Percentiles rank a stretch among this genome's conserved stretches.
Evolutionary conservation across 1,140 invertebrate species (phyloP).

Genomic region (Subanguina moxae): DNA sequence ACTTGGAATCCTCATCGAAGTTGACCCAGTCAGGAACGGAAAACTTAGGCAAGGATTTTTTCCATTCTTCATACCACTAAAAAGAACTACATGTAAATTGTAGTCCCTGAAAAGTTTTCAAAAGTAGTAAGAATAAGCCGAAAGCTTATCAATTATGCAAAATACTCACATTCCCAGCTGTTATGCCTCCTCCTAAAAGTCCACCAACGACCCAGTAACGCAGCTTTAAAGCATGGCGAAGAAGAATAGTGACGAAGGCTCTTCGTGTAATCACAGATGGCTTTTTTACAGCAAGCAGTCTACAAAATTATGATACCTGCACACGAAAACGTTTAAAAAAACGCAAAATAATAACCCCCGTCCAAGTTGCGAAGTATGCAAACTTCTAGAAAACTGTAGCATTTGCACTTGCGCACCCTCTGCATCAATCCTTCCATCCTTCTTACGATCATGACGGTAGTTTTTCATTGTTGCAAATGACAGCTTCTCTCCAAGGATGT

Average conservation of each 20-base stretch:
- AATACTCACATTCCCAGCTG: constrained; percentile 50
- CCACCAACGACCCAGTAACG: constrained; percentile 53
- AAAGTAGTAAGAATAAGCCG: neutral
- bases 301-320: neutral
- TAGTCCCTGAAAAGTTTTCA: neutral
- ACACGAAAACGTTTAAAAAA: too few species aligned
- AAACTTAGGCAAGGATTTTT: constrained; percentile 82
- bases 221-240: constrained; percentile 46
- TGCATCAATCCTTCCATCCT: too few species aligned
- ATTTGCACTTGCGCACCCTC: neutral
- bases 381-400: neutral
- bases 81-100: constrained; percentile 34
- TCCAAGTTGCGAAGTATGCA: neutral
- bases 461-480: too few species aligned
- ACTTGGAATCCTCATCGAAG: constrained; percentile 30
- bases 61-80: constrained; percentile 91
- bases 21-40: constrained; percentile 49
- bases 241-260: constrained; percentile 1
- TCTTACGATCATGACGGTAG: too few species aligned
- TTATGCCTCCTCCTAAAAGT: constrained; percentile 51
- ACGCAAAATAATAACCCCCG: neutral
- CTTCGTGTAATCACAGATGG: neutral
- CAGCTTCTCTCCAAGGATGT: too few species aligned
- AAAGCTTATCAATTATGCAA: neutral
- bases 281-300: neutral